These are phyloP conservation scores for Cynocephalus volans DNA, from an alignment of 2,113 vertebrate species.

Conservation along the genomic window DNA sequence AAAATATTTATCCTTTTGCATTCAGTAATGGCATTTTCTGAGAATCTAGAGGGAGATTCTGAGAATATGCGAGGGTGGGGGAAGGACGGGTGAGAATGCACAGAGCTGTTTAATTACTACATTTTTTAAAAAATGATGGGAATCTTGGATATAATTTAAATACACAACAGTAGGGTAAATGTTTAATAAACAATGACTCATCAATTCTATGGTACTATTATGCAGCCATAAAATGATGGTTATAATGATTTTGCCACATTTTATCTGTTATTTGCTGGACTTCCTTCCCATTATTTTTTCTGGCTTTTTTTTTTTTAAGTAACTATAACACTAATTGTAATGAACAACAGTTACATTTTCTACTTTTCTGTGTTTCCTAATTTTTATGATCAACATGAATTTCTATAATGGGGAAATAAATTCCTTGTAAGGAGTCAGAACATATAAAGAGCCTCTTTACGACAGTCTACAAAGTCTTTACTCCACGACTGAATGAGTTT, in stretches of 20 bases:
- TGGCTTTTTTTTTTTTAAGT: not conserved
- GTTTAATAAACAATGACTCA: not conserved
- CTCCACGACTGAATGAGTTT: not conserved
- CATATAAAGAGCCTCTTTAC: not conserved
- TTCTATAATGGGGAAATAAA: not conserved
- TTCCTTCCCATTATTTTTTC: not conserved
- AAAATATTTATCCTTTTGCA: not conserved
- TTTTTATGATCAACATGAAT: not conserved
- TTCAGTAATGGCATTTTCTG: not conserved
- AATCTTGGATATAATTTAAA: constrained; percentile 38
- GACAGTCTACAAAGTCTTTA: rapidly evolving
- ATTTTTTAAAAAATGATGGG: not conserved
- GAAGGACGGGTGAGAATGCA: not conserved
- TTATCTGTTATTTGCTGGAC: not conserved
- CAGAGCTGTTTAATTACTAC: not conserved
- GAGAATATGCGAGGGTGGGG: not conserved
- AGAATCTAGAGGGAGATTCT: not conserved
- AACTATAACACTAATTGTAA: not conserved
- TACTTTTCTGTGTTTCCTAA: constrained; percentile 15
- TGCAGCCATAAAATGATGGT: not conserved
- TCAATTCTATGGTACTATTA: not conserved
- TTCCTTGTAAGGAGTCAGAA: not conserved
- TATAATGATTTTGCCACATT: not conserved
- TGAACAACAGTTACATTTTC: not conserved
- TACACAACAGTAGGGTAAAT: not conserved